These are phyloP conservation scores for Gallinago undulata DNA, from an alignment of 2,113 vertebrate genomes.

Conservation along the genomic window DNA sequence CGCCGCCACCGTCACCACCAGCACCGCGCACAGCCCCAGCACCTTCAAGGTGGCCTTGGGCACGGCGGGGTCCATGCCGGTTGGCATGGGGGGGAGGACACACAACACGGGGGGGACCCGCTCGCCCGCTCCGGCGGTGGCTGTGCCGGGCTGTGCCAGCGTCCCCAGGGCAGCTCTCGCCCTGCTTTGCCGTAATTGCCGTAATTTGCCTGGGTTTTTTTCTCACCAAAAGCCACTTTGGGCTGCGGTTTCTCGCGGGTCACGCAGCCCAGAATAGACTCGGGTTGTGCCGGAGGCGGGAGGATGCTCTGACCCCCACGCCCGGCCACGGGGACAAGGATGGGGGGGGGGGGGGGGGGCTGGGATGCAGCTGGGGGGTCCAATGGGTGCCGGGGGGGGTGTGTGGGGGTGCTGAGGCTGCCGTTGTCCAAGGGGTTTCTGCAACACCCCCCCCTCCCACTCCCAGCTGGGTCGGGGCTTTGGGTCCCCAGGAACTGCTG, in stretches of 20 bases:
- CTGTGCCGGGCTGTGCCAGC: neutral
- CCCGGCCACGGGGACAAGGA: fast-evolving
- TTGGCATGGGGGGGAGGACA: too few relatives aligned
- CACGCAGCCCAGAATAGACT: neutral
- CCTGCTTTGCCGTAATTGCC: neutral
- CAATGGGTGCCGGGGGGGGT: neutral
- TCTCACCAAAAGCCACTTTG: neutral
- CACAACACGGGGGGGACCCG: too few relatives aligned
- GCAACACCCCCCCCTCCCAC: neutral
- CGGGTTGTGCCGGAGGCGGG: neutral
- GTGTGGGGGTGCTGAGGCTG: neutral
- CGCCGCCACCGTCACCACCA: slow-evolving; percentile 40
- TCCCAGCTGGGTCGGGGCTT: too few relatives aligned
- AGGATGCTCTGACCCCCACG: neutral
- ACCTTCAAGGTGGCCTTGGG: slow-evolving; percentile 39
- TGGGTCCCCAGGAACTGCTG: fast-evolving
- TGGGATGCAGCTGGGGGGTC: neutral
- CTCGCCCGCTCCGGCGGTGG: neutral
- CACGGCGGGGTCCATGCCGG: slow-evolving; percentile 6
- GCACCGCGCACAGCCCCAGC: neutral
- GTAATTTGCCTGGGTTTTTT: neutral
- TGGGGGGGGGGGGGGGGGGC: too few relatives aligned
- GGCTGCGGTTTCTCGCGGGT: neutral
- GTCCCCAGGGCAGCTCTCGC: neutral
- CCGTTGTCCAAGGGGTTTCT: neutral